Percentiles rank a stretch among this genome's conserved stretches.
phyloP scores from a whole-genome alignment of 2,888 invertebrate genomes.

The Parnassius smintheus region DNA sequence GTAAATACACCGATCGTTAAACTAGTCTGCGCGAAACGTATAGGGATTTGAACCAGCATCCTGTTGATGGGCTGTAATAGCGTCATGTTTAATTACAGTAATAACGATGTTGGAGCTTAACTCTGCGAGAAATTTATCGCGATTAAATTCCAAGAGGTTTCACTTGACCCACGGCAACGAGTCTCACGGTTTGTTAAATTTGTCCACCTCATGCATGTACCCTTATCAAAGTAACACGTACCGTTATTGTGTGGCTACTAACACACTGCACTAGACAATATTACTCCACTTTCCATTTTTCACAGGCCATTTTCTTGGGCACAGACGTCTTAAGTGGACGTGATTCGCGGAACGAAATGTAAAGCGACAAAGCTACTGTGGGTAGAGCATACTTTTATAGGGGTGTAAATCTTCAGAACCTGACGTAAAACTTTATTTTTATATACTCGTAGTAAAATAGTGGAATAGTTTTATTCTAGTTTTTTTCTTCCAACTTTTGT shows the following conservation, averaged over 20 bases:
- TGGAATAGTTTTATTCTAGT: too few relatives aligned
- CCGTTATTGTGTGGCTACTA: conserved; percentile 63
- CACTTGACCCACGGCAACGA: conserved; percentile 49
- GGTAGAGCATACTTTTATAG: conserved; percentile 30
- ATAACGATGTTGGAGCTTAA: conserved; percentile 50
- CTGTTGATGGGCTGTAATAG: conserved; percentile 36
- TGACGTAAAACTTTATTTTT: not conserved
- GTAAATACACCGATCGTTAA: not conserved
- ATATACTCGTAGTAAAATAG: not conserved
- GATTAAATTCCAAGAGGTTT: conserved; percentile 58
- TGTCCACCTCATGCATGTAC: conserved; percentile 49
- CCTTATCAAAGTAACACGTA: conserved; percentile 53
- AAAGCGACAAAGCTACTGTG: conserved; percentile 54
- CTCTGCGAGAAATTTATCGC: conserved; percentile 62
- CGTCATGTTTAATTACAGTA: conserved; percentile 44
- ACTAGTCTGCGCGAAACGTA: not conserved
- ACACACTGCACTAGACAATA: conserved; percentile 71
- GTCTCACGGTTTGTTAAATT: conserved; percentile 60
- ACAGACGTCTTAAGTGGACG: conserved; percentile 57
- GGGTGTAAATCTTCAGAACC: not conserved
- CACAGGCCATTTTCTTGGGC: conserved; percentile 68
- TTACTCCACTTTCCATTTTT: conserved; percentile 79
- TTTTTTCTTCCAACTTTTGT: too few relatives aligned
- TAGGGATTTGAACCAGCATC: not conserved
- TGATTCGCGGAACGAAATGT: conserved; percentile 67